Base-by-base conservation (phyloP, 2,797 vertebrate genomes). In the Serranus cabrilla region DNA sequence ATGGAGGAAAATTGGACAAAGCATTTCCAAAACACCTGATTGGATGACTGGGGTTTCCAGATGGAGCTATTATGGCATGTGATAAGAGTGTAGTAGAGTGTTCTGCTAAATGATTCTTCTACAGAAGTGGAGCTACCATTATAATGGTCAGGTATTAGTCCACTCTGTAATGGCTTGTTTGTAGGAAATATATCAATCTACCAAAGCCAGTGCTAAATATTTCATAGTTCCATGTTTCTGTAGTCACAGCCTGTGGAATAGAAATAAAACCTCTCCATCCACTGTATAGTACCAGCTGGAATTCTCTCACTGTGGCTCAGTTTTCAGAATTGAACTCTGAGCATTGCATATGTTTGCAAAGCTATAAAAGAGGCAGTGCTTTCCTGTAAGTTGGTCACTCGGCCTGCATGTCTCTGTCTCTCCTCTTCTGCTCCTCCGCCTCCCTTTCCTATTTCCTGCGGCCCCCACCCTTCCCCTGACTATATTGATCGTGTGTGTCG, bases 401-500 rank as follows among this genome's bases (percentile, higher is more conserved):
- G 76, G 23, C 18, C 13, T 45, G 31, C 8, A 27, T 1, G 9
- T 59, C 42, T 62, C 34, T 65, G n/a, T 72, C 59, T 72, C 2
- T 54, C 62, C 59, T 55, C 55, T 25, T 46, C 31, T 58, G 18
- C 56, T 70, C 61, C 11, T 46, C 43, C 74, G 42, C 77, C 71
- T 72, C 55, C 49, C 56, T 27, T 76, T 82, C 37, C 56, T 68
- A 20, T 76, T 78, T 82, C 73, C 66, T 76, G 71, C 17, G 11
- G 25, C 40, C 70, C 49, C 76, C 81, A 67, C 76, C 76, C 64
- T 77, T 79, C 60, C 40, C 61, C 50, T 25, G 14, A 61, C 60
- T n/a, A 17, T 80, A 86, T 85, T 81, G 87, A 89, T 90, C 81
- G 57, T 14, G n/a, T 27, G 16, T 76, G 64, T 66, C 55, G 20